Percentiles rank a stretch among this genome's conserved stretches.
These are phyloP conservation scores for Spea bombifrons DNA, from an alignment of 2,113 vertebrate genomes.

Conservation along the genomic window DNA sequence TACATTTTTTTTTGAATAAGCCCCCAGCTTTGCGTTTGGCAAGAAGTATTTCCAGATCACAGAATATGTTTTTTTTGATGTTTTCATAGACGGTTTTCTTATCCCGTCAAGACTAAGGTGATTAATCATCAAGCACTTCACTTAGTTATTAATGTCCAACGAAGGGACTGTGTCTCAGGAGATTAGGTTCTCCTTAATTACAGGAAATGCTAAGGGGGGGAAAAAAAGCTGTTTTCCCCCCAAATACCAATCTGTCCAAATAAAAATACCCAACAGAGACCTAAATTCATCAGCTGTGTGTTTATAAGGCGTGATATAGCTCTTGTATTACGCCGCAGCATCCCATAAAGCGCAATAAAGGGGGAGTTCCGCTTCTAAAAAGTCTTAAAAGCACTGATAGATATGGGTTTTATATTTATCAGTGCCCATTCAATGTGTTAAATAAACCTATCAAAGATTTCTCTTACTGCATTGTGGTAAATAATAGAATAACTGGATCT, in stretches of 20 bases:
- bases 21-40: background rate
- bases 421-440: too few relatives aligned
- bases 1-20: background rate
- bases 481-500: too few relatives aligned
- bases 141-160: slow-evolving; percentile 22
- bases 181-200: slow-evolving; percentile 18
- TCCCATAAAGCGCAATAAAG: too few relatives aligned
- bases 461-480: too few relatives aligned
- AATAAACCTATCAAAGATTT: too few relatives aligned
- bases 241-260: slow-evolving; percentile 16
- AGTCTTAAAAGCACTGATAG: too few relatives aligned
- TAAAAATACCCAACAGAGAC: background rate
- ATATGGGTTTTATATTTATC: too few relatives aligned
- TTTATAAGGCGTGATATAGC: too few relatives aligned
- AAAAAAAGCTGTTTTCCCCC: background rate
- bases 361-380: too few relatives aligned
- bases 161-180: background rate
- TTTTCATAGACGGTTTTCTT: background rate
- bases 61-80: background rate
- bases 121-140: slow-evolving; percentile 23
- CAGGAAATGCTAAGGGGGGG: background rate
- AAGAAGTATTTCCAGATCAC: background rate
- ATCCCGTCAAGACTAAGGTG: slow-evolving; percentile 12
- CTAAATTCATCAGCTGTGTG: background rate
- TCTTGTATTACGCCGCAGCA: too few relatives aligned